Evolutionary conservation across 1,140 invertebrate genomes (phyloP).

Genomic region (Rhopalosiphum maidis): DNA sequence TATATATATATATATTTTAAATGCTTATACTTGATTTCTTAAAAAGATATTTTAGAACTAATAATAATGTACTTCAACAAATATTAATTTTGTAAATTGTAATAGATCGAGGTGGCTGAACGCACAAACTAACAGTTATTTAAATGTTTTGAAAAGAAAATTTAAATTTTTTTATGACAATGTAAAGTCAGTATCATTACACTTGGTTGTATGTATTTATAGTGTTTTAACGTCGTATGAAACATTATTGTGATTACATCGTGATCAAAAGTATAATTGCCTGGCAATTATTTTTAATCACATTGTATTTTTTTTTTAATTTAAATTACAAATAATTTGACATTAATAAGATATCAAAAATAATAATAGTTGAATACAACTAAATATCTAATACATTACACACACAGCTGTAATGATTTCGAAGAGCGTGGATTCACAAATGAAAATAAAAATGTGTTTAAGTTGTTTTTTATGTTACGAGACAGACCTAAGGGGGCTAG

Average conservation of each 20-base stretch:
- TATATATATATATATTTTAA: neutral
- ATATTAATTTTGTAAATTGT: neutral
- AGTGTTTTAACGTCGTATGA: neutral
- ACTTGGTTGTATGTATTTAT: neutral
- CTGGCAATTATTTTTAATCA: neutral
- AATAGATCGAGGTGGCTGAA: neutral
- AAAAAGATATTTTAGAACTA: neutral
- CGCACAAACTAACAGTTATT: neutral
- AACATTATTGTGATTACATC: neutral
- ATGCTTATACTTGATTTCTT: neutral
- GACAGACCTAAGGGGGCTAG: neutral
- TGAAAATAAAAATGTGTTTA: neutral
- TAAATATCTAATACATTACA: neutral
- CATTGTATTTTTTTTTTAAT: neutral
- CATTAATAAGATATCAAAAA: constrained; percentile 4
- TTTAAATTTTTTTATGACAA: neutral
- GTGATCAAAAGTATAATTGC: neutral
- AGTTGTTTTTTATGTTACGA: neutral
- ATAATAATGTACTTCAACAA: neutral
- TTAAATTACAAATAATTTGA: neutral
- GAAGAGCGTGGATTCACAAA: neutral
- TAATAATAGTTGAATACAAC: neutral
- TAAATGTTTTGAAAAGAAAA: neutral
- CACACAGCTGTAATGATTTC: neutral
- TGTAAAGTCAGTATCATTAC: neutral